A percentile compares a stretch with the other conserved stretches of the same genome.
These are phyloP conservation scores for Cyprinodon brontotheroides DNA, from an alignment of 2,113 vertebrate genomes.

Conservation along the genomic window DNA sequence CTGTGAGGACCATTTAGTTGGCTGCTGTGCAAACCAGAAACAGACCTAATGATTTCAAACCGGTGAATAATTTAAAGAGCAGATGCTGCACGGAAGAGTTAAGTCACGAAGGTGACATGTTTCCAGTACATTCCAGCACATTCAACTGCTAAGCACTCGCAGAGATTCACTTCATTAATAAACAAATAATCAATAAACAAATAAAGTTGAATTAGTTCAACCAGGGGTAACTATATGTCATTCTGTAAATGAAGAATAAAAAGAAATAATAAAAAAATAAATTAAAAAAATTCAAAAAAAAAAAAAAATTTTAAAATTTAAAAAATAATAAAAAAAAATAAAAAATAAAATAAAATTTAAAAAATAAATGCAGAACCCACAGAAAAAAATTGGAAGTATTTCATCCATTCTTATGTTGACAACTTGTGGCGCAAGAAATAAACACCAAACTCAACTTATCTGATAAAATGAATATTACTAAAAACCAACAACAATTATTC, in stretches of 20 bases:
- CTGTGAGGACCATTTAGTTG: slow-evolving; percentile 37
- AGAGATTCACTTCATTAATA: slow-evolving; percentile 6
- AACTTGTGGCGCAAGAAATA: too few relatives aligned
- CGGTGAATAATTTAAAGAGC: slow-evolving; percentile 67
- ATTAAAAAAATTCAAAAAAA: too few relatives aligned
- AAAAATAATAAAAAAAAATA: too few relatives aligned
- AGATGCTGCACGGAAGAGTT: slow-evolving; percentile 43
- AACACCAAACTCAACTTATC: background rate
- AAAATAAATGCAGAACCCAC: too few relatives aligned
- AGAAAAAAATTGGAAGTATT: too few relatives aligned
- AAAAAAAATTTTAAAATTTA: too few relatives aligned
- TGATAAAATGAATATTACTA: background rate
- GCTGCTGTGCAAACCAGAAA: slow-evolving; percentile 45
- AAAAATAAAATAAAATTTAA: too few relatives aligned
- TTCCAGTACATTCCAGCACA: slow-evolving; percentile 27
- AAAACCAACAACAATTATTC: background rate
- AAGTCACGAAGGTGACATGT: slow-evolving; percentile 38
- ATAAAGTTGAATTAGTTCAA: background rate
- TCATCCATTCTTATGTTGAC: too few relatives aligned
- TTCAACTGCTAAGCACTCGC: slow-evolving; percentile 25
- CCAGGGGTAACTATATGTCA: too few relatives aligned
- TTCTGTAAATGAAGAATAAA: too few relatives aligned
- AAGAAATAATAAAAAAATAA: too few relatives aligned
- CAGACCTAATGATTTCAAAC: slow-evolving; percentile 47
- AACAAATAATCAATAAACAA: background rate